Evolutionary conservation across 2,113 vertebrate genomes (phyloP), one percentile per base, ranked within the genome.

Genomic region (Catharus fuscescens): DNA sequence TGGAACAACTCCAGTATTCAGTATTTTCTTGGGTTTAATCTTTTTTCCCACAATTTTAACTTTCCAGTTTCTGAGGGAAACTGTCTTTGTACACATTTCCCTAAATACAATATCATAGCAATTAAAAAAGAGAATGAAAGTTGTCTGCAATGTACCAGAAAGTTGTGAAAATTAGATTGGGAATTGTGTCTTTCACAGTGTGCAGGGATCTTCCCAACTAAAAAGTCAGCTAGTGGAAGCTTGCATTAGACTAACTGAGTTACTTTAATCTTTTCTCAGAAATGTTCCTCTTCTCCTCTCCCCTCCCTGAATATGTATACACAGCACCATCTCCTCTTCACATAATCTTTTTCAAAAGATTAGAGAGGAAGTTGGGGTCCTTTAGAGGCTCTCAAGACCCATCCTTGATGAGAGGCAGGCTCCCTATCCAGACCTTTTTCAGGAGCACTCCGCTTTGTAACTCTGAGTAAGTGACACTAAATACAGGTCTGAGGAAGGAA

Each of bases 401-500:
- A 77, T 79, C 70, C 83, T 74, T 90, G 93, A 94, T 59, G 50
- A 66, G 52, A 36, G 60, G n/a, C 81, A 91, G 90, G 26, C 50
- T 77, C 50, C 19, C 28, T 83, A 32, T 14, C 29, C 66, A 29
- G 86, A 52, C 15, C 31, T 32, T 62, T 76, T 44, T 44, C 54
- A 66, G 59, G 47, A 48, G 31, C 1, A 0, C 80, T 89, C 28
- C 38, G 31, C 50, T 81, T 61, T 82, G 74, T 76, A 61, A 31
- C 81, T 90, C 73, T 85, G 86, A 88, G 45, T 83, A 91, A 80
- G 25, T 88, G 81, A 65, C 31, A 52, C n/a, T 48, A 45, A 66
- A 90, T 76, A 88, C 38, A 93, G 70, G 44, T 26, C 60, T 53
- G 91, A 94, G 95, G 81, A 94, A 96, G 94, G 73, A 95, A 97